phyloP scores from a whole-genome alignment of 2,797 vertebrate species.

The Synaphobranchus kaupii region DNA sequence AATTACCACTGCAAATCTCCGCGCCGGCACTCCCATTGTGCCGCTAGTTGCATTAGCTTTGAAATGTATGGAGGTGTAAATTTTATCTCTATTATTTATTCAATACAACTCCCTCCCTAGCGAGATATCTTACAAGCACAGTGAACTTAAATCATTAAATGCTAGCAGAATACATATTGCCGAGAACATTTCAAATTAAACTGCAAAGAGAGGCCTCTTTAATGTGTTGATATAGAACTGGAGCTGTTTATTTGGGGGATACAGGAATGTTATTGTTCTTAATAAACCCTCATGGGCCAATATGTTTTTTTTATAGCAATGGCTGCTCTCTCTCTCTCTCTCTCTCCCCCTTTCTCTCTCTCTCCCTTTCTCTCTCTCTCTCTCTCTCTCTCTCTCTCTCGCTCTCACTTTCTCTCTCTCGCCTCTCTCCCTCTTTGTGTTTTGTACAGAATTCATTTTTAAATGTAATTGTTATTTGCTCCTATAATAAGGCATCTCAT shows the following conservation, averaged over 20 bases:
- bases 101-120: slow-evolving; percentile 81
- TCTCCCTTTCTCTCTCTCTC: neutral
- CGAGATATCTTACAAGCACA: slow-evolving; percentile 81
- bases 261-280: slow-evolving; percentile 25
- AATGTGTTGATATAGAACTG: slow-evolving; percentile 45
- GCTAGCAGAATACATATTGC: slow-evolving; percentile 72
- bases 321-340: neutral
- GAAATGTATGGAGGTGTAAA: slow-evolving; percentile 90
- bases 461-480: neutral
- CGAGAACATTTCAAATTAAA: slow-evolving; percentile 77
- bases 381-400: neutral
- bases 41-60: slow-evolving; percentile 89
- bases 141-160: slow-evolving; percentile 89
- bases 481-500: neutral
- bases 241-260: slow-evolving; percentile 46
- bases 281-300: slow-evolving; percentile 34
- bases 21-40: slow-evolving; percentile 87
- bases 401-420: neutral
- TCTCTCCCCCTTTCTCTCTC: neutral
- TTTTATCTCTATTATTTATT: slow-evolving; percentile 98
- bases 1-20: slow-evolving; percentile 92
- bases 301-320: slow-evolving; percentile 18
- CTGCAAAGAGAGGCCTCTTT: slow-evolving; percentile 54
- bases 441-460: neutral
- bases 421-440: neutral